A percentile compares a stretch with the other conserved stretches of the same genome.
Conservation (phyloP, 1,140 invertebrate genomes). For the Sycophila sp. region DNA sequence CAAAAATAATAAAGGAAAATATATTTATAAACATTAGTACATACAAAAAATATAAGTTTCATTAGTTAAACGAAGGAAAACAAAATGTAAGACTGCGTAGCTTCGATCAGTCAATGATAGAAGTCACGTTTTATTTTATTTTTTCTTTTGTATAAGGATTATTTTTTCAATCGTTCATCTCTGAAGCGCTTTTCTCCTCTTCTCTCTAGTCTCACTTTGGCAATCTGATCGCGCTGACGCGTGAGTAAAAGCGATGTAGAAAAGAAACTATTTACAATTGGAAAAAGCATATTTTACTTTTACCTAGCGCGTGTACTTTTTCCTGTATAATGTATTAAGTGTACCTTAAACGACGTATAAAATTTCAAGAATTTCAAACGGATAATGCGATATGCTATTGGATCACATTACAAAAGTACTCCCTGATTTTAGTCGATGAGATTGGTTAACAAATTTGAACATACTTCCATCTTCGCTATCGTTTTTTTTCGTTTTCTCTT, state of each 20-base stretch:
- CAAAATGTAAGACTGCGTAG: slow-evolving; percentile 2
- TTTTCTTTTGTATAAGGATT: neutral
- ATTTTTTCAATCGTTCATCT: neutral
- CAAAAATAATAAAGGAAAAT: neutral
- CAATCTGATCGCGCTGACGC: slow-evolving; percentile 18
- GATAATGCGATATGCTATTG: slow-evolving; percentile 22
- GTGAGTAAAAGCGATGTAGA: slow-evolving; percentile 15
- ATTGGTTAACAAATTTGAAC: neutral
- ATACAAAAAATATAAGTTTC: neutral
- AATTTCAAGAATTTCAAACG: slow-evolving; percentile 24
- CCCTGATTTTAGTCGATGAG: slow-evolving; percentile 20
- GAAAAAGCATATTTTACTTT: slow-evolving; percentile 32
- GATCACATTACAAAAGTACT: slow-evolving; percentile 33
- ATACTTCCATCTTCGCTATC: neutral
- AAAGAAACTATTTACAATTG: slow-evolving; percentile 36
- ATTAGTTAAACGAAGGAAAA: neutral
- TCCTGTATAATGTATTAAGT: slow-evolving; percentile 4
- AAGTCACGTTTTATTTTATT: neutral
- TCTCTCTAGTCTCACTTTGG: slow-evolving; percentile 28
- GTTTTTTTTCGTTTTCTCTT: slow-evolving; percentile 8
- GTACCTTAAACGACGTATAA: slow-evolving; percentile 16
- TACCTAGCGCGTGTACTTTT: neutral
- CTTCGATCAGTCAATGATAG: neutral
- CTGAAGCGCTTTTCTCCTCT: slow-evolving; percentile 10
- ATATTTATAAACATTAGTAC: neutral